Conservation (phyloP, 2,113 vertebrate genomes). For the Bungarus multicinctus region DNA sequence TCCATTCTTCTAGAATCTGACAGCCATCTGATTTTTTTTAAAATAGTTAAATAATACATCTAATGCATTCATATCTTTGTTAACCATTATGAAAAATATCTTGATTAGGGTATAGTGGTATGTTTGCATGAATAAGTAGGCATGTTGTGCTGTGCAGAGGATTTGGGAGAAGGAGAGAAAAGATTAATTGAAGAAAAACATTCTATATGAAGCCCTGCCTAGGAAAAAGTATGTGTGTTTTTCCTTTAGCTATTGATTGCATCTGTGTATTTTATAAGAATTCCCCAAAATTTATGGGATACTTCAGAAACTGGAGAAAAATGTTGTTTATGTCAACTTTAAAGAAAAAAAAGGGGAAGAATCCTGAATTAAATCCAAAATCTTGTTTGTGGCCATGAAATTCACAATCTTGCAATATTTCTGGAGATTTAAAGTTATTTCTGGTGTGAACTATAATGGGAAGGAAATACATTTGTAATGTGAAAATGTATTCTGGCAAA, state of each 20-base stretch:
- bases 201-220: conserved; percentile 9
- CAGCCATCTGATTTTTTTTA: not conserved
- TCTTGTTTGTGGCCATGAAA: not conserved
- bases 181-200: not conserved
- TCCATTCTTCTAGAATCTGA: not conserved
- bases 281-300: conserved; percentile 40
- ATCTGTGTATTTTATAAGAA: conserved; percentile 27
- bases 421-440: not conserved
- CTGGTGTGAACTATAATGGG: not conserved
- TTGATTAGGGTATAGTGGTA: not conserved
- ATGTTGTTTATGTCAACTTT: not conserved
- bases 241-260: conserved; percentile 6
- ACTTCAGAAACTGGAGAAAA: conserved; percentile 9
- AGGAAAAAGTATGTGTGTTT: not conserved
- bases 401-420: not conserved
- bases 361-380: not conserved
- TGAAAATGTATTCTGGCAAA: not conserved
- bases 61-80: not conserved
- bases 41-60: not conserved
- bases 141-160: not conserved
- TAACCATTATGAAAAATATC: not conserved
- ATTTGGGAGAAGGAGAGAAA: not conserved
- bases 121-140: not conserved
- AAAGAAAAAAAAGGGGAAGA: not conserved
- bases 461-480: not conserved